These are phyloP conservation scores for Apostichopus leukothele DNA, from an alignment of 53 echinoderm and acorn worm species.

Conservation along the genomic window DNA sequence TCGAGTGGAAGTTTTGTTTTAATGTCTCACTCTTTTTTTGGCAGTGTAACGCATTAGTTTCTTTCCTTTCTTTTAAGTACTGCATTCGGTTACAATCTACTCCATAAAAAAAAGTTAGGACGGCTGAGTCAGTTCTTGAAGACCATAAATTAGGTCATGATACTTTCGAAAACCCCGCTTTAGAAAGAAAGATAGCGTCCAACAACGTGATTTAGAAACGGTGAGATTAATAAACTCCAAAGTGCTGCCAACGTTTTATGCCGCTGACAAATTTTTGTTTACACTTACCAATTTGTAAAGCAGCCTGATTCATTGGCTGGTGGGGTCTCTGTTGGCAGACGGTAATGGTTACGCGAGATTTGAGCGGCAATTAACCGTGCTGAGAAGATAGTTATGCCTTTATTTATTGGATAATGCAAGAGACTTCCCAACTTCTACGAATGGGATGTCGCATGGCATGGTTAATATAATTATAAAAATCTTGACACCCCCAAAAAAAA, in stretches of 20 bases:
- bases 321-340: slow-evolving; percentile 42
- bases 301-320: slow-evolving; percentile 31
- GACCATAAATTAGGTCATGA: slow-evolving; percentile 47
- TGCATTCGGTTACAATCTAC: neutral
- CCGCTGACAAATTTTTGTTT: slow-evolving; percentile 45
- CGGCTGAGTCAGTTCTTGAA: slow-evolving; percentile 28
- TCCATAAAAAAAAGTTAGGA: neutral
- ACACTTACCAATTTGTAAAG: slow-evolving; percentile 52
- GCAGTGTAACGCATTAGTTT: neutral
- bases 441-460: slow-evolving; percentile 16
- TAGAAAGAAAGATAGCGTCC: slow-evolving; percentile 31
- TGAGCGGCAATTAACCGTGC: slow-evolving; percentile 51
- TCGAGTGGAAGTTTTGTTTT: too few species aligned
- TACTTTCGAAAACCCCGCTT: slow-evolving; percentile 1
- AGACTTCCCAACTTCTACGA: slow-evolving; percentile 6
- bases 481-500: neutral
- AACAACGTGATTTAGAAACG: slow-evolving; percentile 46
- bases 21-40: too few species aligned
- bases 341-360: slow-evolving; percentile 49
- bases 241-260: slow-evolving; percentile 50
- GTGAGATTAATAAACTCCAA: slow-evolving; percentile 44
- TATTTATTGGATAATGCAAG: slow-evolving; percentile 48
- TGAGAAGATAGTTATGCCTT: slow-evolving; percentile 38
- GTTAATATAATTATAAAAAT: slow-evolving; percentile 35
- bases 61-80: neutral